phyloP scores from a whole-genome alignment of 2,113 vertebrate genomes.

The Chlamydotis undulata region DNA sequence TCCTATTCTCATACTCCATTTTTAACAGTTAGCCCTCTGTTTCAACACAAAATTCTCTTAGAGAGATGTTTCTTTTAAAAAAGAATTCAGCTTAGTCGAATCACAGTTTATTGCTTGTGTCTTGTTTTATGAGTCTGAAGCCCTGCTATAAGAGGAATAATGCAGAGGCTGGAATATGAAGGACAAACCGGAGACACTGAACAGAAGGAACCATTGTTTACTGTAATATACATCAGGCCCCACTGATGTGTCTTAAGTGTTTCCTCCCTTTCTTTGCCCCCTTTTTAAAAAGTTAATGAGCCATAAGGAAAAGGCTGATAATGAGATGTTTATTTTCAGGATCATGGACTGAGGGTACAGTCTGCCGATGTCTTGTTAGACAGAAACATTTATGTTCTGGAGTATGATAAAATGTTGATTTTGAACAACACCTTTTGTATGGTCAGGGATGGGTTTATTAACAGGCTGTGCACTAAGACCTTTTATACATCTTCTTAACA shows the following conservation, averaged over 20 bases:
- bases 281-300: neutral
- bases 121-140: neutral
- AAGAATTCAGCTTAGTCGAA: neutral
- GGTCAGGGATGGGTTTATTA: slow-evolving; percentile 16
- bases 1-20: neutral
- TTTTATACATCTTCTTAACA: neutral
- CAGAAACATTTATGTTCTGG: neutral
- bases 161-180: neutral
- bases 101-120: neutral
- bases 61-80: neutral
- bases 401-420: neutral
- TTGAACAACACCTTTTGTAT: neutral
- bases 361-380: neutral
- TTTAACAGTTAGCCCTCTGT: neutral
- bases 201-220: neutral
- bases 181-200: neutral
- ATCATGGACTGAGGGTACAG: neutral
- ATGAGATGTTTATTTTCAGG: slow-evolving; percentile 15
- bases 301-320: slow-evolving; percentile 22
- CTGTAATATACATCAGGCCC: neutral
- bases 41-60: neutral
- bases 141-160: neutral
- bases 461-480: neutral
- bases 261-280: neutral
- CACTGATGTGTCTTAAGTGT: neutral